Conservation (phyloP, 2,797 vertebrate genomes). For the Oceanodroma leucorhoa region DNA sequence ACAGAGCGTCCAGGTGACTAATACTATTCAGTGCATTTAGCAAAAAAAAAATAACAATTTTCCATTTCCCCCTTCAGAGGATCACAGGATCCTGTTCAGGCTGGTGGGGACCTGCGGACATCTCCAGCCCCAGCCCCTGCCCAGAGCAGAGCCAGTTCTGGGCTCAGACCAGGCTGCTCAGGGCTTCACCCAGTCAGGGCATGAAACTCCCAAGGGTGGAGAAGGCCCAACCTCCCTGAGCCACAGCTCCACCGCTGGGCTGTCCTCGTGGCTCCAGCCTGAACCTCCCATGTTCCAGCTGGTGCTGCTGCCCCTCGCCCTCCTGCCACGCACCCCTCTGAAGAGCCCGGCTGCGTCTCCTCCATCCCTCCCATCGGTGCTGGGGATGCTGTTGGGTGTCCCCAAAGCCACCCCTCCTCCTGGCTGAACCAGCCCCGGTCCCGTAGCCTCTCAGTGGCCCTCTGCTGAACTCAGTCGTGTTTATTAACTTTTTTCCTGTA, state of each 20-base stretch:
- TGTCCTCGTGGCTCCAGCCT: neutral
- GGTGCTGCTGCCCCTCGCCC: neutral
- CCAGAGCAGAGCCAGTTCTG: neutral
- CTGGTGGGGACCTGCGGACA: neutral
- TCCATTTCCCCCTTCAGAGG: neutral
- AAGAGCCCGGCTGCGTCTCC: accelerated
- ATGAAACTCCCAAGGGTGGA: neutral
- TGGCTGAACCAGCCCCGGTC: neutral
- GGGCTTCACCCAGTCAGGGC: accelerated
- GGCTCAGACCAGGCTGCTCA: neutral
- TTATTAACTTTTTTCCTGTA: neutral
- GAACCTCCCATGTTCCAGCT: neutral
- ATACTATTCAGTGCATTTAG: neutral
- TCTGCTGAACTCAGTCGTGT: neutral
- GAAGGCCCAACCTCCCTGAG: accelerated
- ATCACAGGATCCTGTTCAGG: neutral
- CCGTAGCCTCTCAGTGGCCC: neutral
- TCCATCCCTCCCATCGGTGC: accelerated
- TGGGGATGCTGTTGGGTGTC: neutral
- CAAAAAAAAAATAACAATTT: neutral
- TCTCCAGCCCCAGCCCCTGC: neutral
- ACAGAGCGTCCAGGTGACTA: neutral
- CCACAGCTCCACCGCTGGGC: accelerated
- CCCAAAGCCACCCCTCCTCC: neutral
- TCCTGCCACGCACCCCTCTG: accelerated